A percentile compares a stretch with the other conserved stretches of the same genome.
Evolutionary conservation across 2,113 vertebrate species (phyloP).

Genomic region (Brachyhypopomus occidentalis): DNA sequence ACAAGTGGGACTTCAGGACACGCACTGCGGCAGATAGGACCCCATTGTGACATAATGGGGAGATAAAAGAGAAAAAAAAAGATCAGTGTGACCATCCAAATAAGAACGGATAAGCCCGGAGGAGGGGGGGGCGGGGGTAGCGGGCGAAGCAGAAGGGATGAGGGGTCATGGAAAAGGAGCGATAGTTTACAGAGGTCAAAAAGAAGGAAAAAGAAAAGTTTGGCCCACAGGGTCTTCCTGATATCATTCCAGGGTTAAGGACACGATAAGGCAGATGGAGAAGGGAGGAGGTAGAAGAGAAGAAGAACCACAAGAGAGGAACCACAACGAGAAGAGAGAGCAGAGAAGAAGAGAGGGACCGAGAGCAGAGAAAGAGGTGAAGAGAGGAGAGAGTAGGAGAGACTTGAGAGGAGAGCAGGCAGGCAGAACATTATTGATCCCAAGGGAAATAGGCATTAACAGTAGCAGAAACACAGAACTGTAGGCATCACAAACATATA

Average conservation of each 20-base stretch:
- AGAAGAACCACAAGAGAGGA: background rate
- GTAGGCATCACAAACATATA: too few relatives aligned
- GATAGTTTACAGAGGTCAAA: background rate
- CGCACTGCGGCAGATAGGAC: constrained; percentile 56
- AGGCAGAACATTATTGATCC: background rate
- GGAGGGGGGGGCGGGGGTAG: constrained; percentile 36
- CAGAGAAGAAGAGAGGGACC: background rate
- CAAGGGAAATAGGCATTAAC: background rate
- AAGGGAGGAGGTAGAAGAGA: background rate
- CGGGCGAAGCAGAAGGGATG: constrained; percentile 39
- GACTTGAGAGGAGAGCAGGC: constrained; percentile 2
- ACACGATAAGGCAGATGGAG: constrained; percentile 45
- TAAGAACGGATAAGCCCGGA: constrained; percentile 66
- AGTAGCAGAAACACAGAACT: background rate
- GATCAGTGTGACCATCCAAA: constrained; percentile 47
- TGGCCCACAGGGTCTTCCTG: too few relatives aligned
- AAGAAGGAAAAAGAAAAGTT: background rate
- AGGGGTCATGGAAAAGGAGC: constrained; percentile 55
- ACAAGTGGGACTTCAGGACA: constrained; percentile 17
- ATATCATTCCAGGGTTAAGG: background rate
- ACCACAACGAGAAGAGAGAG: background rate
- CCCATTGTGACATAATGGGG: constrained; percentile 62
- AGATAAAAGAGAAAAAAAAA: constrained; percentile 58
- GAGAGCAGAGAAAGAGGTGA: constrained; percentile 43
- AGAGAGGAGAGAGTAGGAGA: constrained; percentile 26